Conservation (phyloP, 1,140 invertebrate genomes). For the Panagrolaimus sp. region DNA sequence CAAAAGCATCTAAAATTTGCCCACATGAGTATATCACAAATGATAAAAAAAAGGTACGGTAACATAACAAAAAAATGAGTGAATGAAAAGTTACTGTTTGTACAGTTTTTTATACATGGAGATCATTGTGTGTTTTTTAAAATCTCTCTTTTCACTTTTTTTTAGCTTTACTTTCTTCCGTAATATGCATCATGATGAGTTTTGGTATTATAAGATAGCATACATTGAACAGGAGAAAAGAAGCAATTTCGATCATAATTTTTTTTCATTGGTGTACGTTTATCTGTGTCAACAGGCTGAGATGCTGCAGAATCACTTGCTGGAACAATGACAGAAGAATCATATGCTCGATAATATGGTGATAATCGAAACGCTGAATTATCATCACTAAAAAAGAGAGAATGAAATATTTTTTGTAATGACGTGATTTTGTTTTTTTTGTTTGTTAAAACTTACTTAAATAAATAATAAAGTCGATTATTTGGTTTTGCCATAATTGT, state of each 20-base stretch:
- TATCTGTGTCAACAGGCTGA: background rate
- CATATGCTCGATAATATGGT: conserved; percentile 12
- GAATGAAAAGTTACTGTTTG: too few relatives aligned
- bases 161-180: too few relatives aligned
- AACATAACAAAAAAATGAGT: too few relatives aligned
- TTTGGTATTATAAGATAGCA: conserved; percentile 33
- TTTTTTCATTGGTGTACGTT: conserved; percentile 17
- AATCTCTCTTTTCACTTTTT: too few relatives aligned
- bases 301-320: background rate
- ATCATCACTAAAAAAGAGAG: background rate
- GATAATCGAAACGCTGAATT: background rate
- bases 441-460: background rate
- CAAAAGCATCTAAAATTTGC: too few relatives aligned
- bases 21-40: too few relatives aligned
- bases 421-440: background rate
- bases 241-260: conserved; percentile 42
- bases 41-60: too few relatives aligned
- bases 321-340: background rate
- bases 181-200: background rate
- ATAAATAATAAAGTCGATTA: conserved; percentile 9
- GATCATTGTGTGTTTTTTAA: too few relatives aligned
- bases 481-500: background rate
- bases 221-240: conserved; percentile 44
- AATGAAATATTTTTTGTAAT: background rate
- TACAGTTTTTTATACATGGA: too few relatives aligned